A percentile compares a stretch with the other conserved stretches of the same genome.
phyloP scores from a whole-genome alignment of 1,140 invertebrate genomes.

The Probaryconus sp. region DNA sequence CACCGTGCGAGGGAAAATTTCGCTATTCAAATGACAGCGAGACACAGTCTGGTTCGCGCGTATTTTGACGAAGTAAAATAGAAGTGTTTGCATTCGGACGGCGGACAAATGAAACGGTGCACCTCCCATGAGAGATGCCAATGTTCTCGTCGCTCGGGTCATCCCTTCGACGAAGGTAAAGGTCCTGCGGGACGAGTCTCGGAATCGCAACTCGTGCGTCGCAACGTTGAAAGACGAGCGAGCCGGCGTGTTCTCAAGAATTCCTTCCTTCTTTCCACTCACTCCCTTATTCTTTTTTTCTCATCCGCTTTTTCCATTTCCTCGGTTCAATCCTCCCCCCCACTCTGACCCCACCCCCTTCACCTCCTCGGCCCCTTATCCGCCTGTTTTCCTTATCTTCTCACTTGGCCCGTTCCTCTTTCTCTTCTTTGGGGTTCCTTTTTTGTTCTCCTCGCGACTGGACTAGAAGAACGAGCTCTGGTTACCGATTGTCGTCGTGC shows the following conservation, averaged over 20 bases:
- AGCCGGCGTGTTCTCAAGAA: conserved; percentile 58
- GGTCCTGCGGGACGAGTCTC: conserved; percentile 52
- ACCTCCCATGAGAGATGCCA: conserved; percentile 46
- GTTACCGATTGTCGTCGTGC: conserved; percentile 62
- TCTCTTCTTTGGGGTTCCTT: conserved; percentile 52
- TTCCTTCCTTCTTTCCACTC: conserved; percentile 42
- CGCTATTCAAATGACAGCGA: conserved; percentile 14
- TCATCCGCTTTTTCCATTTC: conserved; percentile 31
- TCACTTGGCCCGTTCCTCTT: too few species aligned
- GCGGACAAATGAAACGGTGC: conserved; percentile 50
- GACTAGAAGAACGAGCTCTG: conserved; percentile 55
- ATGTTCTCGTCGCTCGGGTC: conserved; percentile 56
- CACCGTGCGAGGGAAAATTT: background rate
- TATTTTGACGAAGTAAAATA: conserved; percentile 38
- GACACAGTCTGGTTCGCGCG: background rate
- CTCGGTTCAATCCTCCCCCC: conserved; percentile 43
- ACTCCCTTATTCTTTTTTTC: conserved; percentile 2
- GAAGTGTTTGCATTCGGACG: conserved; percentile 53
- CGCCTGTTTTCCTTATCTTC: conserved; percentile 48
- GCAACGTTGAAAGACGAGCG: conserved; percentile 52
- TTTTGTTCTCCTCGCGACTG: conserved; percentile 52
- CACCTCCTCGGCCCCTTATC: conserved; percentile 48
- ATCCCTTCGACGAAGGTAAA: conserved; percentile 53
- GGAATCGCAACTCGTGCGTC: conserved; percentile 60
- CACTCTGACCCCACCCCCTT: conserved; percentile 41